Base-by-base conservation (phyloP, 1,140 invertebrate genomes). In the Delia radicum region DNA sequence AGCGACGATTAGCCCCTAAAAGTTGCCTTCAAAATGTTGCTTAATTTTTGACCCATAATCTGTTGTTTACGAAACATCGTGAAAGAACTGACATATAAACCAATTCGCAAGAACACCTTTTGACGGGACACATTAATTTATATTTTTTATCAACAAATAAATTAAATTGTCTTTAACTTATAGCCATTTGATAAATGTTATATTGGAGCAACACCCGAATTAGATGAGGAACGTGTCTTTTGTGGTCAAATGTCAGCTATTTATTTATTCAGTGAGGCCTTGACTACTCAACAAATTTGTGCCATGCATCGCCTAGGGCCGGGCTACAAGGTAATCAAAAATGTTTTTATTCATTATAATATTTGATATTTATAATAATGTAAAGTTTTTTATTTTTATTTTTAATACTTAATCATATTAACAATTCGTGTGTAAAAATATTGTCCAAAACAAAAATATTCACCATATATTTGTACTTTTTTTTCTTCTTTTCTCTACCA, bases 221-320 rank as follows among this genome's bases (percentile, higher is more conserved):
- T 98, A 83, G 95, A 97, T 82, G 97, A 99, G 87, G 95, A 97
- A 87, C 91, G 97, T 76, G 95, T 99, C 78, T 99, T 99, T 88
- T 99, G 97, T 89, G 98, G 98, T 46, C 98, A 99, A 90, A 98
- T 99, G 96, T 97, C 97, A 24, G 97, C 98, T 12, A 95, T 99
- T 79, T 99, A 99, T 89, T 88, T 99, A 74, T 99, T 99, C 87
- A 96, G 96, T 80, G 97, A 99, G 88, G 95, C 98, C 4, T 90
- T 99, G 74, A 95, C 94, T 65, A 96, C 97, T 31, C 96, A 98
- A 88, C 97, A 98, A 88, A 96, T 98, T 82, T 98, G 96, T 88
- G 96, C 95, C 77, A 97, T 98, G 94, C 96, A 98, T 87, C 90
- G 96, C 79, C 89, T 98, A 79, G 97, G 97, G 74, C 96, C 97